Percentiles rank a stretch among this genome's conserved stretches.
Conservation (phyloP, 2,888 invertebrate species). For the Agonum fuliginosum region DNA sequence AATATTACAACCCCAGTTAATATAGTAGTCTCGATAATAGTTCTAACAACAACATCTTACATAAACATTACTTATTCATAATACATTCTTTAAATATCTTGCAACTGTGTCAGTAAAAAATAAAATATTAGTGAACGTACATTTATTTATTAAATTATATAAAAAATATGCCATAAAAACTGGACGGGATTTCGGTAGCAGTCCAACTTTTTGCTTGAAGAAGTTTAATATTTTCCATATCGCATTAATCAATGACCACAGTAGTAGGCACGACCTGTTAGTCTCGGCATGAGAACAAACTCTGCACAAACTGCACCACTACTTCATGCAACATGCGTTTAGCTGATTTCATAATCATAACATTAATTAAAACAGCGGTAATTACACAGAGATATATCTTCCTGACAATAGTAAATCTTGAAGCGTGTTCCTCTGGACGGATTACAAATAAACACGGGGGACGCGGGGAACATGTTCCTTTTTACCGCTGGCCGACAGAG, state of each 20-base stretch:
- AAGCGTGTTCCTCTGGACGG: constrained; percentile 50
- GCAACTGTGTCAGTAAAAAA: no score
- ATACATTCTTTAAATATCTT: no score
- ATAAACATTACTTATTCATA: no score
- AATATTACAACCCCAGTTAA: no score
- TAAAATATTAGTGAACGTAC: no score
- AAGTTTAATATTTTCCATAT: background rate
- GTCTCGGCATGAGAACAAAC: background rate
- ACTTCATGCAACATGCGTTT: background rate
- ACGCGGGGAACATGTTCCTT: constrained; percentile 6
- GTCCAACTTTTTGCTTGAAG: background rate
- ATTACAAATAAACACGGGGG: constrained; percentile 59
- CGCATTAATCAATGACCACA: background rate
- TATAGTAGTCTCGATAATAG: no score
- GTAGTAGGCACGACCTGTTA: background rate
- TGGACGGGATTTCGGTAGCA: background rate
- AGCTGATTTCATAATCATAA: constrained; percentile 57
- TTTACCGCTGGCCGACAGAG: constrained; percentile 61
- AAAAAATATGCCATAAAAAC: background rate
- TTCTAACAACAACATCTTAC: no score
- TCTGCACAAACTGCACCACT: background rate
- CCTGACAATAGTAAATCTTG: constrained; percentile 59
- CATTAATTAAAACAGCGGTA: constrained; percentile 56
- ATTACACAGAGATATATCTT: constrained; percentile 56
- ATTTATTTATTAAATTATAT: background rate